A percentile compares a stretch with the other conserved stretches of the same genome.
phyloP scores from a whole-genome alignment of 2,113 vertebrate species.

The Cynocephalus volans region DNA sequence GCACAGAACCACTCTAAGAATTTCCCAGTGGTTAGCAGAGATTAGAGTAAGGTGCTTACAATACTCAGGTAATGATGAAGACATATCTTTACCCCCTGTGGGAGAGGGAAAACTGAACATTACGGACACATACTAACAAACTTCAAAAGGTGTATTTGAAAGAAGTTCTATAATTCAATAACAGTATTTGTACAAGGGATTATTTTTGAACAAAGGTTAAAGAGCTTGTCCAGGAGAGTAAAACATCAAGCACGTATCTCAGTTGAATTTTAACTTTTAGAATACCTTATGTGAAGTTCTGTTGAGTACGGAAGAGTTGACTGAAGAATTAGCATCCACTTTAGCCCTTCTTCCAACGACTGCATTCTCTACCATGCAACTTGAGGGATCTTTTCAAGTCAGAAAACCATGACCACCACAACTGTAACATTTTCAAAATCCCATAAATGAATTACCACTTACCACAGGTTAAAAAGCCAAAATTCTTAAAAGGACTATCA shows the following conservation, averaged over 20 bases:
- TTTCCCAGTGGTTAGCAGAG: neutral
- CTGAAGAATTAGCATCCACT: neutral
- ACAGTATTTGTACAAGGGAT: neutral
- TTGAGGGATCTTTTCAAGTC: neutral
- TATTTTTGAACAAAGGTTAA: neutral
- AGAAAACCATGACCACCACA: neutral
- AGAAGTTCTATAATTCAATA: neutral
- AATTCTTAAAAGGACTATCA: neutral
- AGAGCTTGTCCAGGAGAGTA: neutral
- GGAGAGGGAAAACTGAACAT: neutral
- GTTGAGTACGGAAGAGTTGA: neutral
- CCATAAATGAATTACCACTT: neutral
- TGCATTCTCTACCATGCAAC: neutral
- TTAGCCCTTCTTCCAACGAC: neutral
- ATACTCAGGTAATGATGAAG: neutral
- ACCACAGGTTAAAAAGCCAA: neutral
- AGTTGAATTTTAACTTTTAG: neutral
- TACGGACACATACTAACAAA: neutral
- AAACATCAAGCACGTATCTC: neutral
- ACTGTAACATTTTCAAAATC: neutral
- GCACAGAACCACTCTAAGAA: neutral
- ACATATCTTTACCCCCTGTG: neutral
- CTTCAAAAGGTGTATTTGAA: neutral
- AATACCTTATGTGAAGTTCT: neutral
- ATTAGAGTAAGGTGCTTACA: neutral